Base-by-base conservation (phyloP, 2,113 vertebrate species). In the Ctenomys sociabilis region DNA sequence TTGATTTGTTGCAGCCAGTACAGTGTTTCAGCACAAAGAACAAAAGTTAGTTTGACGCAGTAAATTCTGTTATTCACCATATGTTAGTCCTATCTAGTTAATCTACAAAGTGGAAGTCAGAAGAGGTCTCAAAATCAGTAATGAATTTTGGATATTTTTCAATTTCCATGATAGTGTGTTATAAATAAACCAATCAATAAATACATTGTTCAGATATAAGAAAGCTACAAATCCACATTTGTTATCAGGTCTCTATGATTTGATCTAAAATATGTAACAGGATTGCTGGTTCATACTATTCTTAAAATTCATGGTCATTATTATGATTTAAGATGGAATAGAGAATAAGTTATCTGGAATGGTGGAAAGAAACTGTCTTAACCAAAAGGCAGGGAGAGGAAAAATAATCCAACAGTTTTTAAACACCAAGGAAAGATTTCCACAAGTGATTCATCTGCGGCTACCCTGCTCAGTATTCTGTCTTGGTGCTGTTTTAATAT, bases 401-500 rank as follows among this genome's bases (percentile, higher is more conserved):
- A 80, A 61, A 64, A 84, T 21, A 66, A 85, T 52, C 8, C 24
- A 73, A 45, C 5, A 40, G 40, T 90, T 86, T 94, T 12, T 87
- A 84, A 95, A 94, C 16, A 68, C 12, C 26, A 66, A 90, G 54
- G 87, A 57, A 96, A 63, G 83, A 70, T 21, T 84, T 63, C 59
- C 81, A 77, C n/a, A 64, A 83, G 24, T 4, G 26, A 49, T 87
- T 87, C 40, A 43, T 84, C 35, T 90, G 37, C 80, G 26, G 32
- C 45, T 59, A 45, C 52, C 77, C 32, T 86, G 17, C 73, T 84
- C 61, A 61, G 0, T 68, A 96, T 93, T 92, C 81, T 92, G n/a
- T 43, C 21, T 82, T 61, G 35, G 81, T 88, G 81, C 61, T 90
- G 37, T 92, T 89, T 91, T 77, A 88, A 72, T 85, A 93, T 43